Conservation (phyloP, 2,797 vertebrate genomes). For the Morelia viridis region DNA sequence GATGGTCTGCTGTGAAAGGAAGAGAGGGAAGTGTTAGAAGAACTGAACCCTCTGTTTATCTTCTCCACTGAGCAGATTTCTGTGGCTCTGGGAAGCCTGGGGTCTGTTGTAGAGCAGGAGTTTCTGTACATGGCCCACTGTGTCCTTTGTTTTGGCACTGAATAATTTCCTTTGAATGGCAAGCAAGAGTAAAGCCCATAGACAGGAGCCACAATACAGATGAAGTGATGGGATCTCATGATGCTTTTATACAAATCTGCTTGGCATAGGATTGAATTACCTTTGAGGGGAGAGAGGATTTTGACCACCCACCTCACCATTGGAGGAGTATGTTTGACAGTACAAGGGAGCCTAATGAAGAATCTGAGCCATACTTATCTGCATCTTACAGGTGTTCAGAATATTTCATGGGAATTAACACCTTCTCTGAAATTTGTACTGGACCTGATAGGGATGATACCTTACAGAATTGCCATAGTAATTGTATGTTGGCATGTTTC, state of each 20-base stretch:
- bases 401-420: neutral
- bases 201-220: neutral
- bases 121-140: neutral
- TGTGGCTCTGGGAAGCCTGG: neutral
- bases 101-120: neutral
- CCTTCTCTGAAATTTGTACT: neutral
- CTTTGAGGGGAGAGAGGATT: neutral
- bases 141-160: neutral
- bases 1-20: neutral
- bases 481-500: neutral
- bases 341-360: neutral
- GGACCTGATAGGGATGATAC: neutral
- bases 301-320: neutral
- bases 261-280: neutral
- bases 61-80: neutral
- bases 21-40: neutral
- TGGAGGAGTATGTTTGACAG: neutral
- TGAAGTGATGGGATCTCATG: neutral
- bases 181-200: neutral
- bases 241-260: neutral
- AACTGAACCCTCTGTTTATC: neutral
- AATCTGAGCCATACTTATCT: neutral
- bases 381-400: neutral
- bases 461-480: neutral
- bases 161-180: neutral